Base-by-base conservation (phyloP, 2,888 invertebrate species). In the Rhaphigaster nebulosa region DNA sequence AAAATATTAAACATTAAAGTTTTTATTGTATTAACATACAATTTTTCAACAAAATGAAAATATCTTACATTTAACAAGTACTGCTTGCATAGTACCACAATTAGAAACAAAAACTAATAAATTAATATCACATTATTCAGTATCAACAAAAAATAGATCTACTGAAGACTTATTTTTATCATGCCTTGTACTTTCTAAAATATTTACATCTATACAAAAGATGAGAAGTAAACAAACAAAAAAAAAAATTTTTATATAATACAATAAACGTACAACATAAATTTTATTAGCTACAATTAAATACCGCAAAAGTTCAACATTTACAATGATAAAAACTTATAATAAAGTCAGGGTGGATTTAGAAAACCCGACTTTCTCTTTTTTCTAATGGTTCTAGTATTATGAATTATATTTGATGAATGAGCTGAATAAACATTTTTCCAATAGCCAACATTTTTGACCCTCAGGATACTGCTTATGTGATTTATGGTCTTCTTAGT, bases 401-500 rank as follows among this genome's bases (percentile, higher is more conserved):
- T 50, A 5, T 50, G 84, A 88, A 60, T 60, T 34, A 70, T 89
- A 89, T 60, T 70, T 76, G 70, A 76, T 20, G 70, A 76, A 76
- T 76, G 70, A 76, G 70, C 45, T 52, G 87, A 38, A 18, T 70
- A 54, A 45, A 90, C 52, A n/a, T 90, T 90, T 38, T 70, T 88
- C 90, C 90, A 90, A 88, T 88, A 70, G 34, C 34, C 26, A 60
- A 89, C 20, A 15, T 87, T 54, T 87, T 89, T 89, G 13, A 76
- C 91, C 45, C 87, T 56, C 18, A 91, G 60, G 38, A 91, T 88
- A 50, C n/a, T 60, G 34, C 87, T 80, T 15, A 89, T 89, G 34
- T 87, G 65, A 50, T 56, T 45, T 23, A 88, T 41, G 1, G 88
- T 91, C 20, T 89, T 91, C 45, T 89, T 50, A n/a, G 91, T 91